Evolutionary conservation across 1,140 invertebrate species (phyloP), one percentile per base, ranked within the genome.

Genomic region (Adoxophyes honmai): DNA sequence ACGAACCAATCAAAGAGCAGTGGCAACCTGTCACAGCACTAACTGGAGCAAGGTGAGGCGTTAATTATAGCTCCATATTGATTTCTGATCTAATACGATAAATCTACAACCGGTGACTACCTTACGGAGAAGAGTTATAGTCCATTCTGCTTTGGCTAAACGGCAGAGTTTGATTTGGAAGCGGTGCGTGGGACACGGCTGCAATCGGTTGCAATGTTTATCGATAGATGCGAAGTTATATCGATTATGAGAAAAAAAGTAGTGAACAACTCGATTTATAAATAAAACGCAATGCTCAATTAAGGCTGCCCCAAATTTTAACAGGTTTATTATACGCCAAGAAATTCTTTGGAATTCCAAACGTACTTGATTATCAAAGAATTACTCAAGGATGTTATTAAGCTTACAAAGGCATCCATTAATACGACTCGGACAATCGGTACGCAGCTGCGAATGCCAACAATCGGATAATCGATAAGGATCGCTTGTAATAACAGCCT

Each of bases 401-500:
- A 68, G 60, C 62, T 60, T 59, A 62, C 42, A 59, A 57, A 34
- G 56, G 62, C 60, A 59, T 48, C 59, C 58, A 66, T 65, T 65
- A 55, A 60, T 60, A 51, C 58, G 52, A 60, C 51, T 55, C 57
- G 54, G 56, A 42, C 39, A 58, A 74, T 65, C 55, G 52, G 57
- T 62, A 62, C 62, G 52, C 56, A 69, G 63, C 67, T 58, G 71
- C 59, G 58, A 58, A 66, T 70, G 48, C 38, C 57, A 56, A 62
- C 64, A 66, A 70, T 71, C 68, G 68, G 62, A 64, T 63, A 66
- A 69, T 70, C 63, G 56, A 61, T 60, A 68, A 57, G 52, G 44
- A 65, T 63, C 62, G 60, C 58, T 34, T 56, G 64, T 75, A 75
- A 75, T 75, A 72, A 73, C 62, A 64, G 56, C 60, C 55, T 56